Base-by-base conservation (phyloP, 2,888 invertebrate species). In the Cryptophagus acutangulus region DNA sequence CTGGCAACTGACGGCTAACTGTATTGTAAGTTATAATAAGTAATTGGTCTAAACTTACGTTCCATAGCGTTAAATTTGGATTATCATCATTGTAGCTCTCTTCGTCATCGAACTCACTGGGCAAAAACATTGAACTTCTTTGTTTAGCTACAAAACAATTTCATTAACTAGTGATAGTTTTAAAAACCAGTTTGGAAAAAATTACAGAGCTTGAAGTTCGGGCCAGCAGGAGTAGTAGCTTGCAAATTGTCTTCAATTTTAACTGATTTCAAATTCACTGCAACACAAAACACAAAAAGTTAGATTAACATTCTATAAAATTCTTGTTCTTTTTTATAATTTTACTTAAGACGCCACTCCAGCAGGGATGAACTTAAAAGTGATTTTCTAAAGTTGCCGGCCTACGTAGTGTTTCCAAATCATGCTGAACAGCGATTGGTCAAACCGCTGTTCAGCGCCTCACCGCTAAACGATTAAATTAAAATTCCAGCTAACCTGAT, bases 61-160 rank as follows among this genome's bases (percentile, higher is more conserved):
- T 59, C 49, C 65, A 55, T 20, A 66, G 40, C 9, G 61, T 55
- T 37, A 66, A 41, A n/a, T 48, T 49, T n/a, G 61, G 58, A 41
- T 57, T 57, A 31, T 61, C 58, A 40, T 65, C 62, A 46, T 47
- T 53, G 43, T 56, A 57, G 14, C 33, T 46, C 10, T 59, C 53
- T 31, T 45, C 39, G 36, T 49, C 43, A 28, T 48, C 39, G 57
- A 52, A 61, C 28, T 57, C 56, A 33, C 43, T 34, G 17, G 53
- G 47, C 17, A 47, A 40, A 34, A 4, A 3, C 33, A 43, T 26
- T 3, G 31, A 13, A 3, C 2, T 26, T 26, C 12, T 26, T 33
- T 24, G 15, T 31, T 15, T 16, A 15, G n/a, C 16, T 15, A 10
- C 31, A 3, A 16, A 20, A 20, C 6, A 20, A 20, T 20, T 20